phyloP scores from a whole-genome alignment of 2,888 invertebrate species.

The Tricholauxania praeusta region DNA sequence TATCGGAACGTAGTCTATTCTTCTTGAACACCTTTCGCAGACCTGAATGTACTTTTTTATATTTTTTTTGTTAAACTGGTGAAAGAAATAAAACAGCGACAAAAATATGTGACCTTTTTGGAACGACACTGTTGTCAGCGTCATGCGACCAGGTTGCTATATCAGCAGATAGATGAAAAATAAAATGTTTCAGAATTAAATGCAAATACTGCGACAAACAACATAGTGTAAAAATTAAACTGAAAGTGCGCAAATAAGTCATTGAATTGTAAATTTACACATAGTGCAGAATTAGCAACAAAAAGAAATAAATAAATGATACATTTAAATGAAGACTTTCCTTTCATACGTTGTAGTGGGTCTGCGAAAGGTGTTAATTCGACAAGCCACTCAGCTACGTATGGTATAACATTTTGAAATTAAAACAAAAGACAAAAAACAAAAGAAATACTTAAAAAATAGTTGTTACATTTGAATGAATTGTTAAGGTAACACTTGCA shows the following conservation, averaged over 20 bases:
- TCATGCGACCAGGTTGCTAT: no score
- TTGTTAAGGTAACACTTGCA: background rate
- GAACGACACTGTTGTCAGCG: no score
- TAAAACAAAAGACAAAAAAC: background rate
- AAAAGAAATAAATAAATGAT: background rate
- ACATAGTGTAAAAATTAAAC: conserved; percentile 1
- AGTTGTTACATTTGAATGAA: background rate
- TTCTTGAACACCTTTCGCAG: no score
- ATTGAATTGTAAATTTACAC: background rate
- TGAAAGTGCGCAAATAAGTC: background rate
- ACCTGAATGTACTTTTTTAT: no score
- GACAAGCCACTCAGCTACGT: conserved; percentile 16
- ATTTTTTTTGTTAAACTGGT: no score
- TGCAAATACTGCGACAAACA: background rate
- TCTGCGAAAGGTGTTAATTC: conserved; percentile 20
- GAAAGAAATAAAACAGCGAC: no score
- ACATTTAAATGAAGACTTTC: background rate
- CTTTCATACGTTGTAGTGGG: background rate
- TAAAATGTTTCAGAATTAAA: no score
- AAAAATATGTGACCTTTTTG: no score
- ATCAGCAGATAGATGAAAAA: no score
- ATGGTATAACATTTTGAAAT: background rate
- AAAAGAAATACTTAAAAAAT: background rate
- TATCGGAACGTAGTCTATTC: no score
- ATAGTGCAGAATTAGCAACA: conserved; percentile 15